Base-by-base conservation (phyloP, 2,888 invertebrate genomes). In the Eutolmus rufibarbis region DNA sequence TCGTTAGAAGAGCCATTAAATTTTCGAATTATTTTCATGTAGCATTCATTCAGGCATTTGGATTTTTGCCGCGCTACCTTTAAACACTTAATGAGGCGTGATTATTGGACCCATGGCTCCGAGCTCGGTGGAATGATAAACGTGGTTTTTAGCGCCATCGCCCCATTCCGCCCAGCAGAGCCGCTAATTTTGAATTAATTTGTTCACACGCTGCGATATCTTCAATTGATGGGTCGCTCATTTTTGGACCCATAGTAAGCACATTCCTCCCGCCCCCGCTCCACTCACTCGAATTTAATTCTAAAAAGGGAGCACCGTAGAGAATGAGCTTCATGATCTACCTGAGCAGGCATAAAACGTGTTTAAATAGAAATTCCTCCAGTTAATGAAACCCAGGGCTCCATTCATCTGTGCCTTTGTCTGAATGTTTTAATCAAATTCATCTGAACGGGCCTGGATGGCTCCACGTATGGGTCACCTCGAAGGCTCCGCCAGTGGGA, bases 381-480 rank as follows among this genome's bases (percentile, higher is more conserved):
- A 85, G 74, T 85, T 85, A 85, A 85, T 85, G 85, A 85, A 85
- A 85, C 85, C 40, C 74, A 34, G 74, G 74, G 74, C 57, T 85
- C 74, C 85, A 85, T 85, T 85, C 85, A 85, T 74, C 74, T 85
- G 74, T 5, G 43, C 43, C 74, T 74, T 85, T 85, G 74, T 85
- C 85, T 43, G 51, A 74, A 85, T 85, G 85, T 85, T 85, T 85
- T 85, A 85, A 85, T 85, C 85, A 85, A 85, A 85, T 85, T 85
- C 74, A 85, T 74, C 74, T 31, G 23, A 74, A 43, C 46, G 85
- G 31, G 74, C 74, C 46, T 28, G 46, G 74, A 74, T 85, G 74
- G 82, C 82, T 66, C 82, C 34, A 82, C 51, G 82, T 82, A 82
- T 82, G 82, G 82, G 66, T 82, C 82, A 23, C 19, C 51, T 40